These are phyloP conservation scores for Caracal caracal DNA, from an alignment of 2,113 vertebrate species.

Conservation along the genomic window DNA sequence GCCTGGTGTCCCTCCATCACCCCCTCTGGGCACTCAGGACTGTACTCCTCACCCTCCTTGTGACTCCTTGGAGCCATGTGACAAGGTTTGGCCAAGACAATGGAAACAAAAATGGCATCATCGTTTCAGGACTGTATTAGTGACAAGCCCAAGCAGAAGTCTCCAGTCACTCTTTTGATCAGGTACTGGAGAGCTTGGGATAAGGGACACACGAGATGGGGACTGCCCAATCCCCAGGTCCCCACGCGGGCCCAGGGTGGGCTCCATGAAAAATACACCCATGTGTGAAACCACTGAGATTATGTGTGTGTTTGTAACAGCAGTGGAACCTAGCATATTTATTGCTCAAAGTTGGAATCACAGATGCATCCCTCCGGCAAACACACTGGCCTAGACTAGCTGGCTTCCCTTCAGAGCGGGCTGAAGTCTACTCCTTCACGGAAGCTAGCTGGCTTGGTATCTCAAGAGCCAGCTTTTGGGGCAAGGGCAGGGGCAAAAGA, in stretches of 20 bases:
- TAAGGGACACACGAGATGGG: neutral
- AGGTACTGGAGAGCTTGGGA: neutral
- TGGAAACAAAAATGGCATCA: neutral
- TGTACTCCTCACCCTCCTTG: neutral
- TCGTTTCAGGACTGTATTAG: neutral
- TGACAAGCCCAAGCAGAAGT: neutral
- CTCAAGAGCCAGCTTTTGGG: neutral
- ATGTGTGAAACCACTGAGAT: neutral
- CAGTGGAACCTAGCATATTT: rapidly evolving
- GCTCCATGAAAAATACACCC: no score
- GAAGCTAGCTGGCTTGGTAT: neutral
- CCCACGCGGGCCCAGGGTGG: rapidly evolving
- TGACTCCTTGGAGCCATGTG: neutral
- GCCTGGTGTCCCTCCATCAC: neutral
- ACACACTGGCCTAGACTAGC: neutral
- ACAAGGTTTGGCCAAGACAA: neutral
- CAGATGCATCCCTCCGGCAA: neutral
- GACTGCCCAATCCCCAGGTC: neutral
- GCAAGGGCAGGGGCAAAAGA: neutral
- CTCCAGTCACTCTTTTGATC: neutral
- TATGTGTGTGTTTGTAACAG: rapidly evolving
- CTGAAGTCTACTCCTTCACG: neutral
- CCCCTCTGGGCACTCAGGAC: neutral
- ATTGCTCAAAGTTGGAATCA: neutral
- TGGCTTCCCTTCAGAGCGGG: neutral